Evolutionary conservation across 2,888 invertebrate species (phyloP), one percentile per base, ranked within the genome.

Genomic region (Mactromeris polynyma): DNA sequence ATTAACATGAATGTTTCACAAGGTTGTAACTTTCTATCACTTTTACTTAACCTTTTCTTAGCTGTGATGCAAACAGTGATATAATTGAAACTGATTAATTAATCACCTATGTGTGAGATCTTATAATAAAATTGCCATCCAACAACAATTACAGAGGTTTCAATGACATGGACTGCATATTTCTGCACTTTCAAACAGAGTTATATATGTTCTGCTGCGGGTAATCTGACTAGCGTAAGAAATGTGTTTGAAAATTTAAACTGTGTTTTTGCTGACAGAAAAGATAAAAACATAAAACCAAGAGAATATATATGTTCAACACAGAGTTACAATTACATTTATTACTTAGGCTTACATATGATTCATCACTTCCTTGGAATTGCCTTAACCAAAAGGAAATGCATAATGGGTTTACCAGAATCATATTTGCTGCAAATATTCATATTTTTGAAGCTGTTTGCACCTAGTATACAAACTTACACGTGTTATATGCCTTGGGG

Each of bases 171-270:
- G 58, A 64, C 26, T 64, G 58, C n/a, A 26, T 26, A n/a, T 64
- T 64, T 64, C 58, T 64, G 6, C 58, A 64, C 9, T n/a, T 64
- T 64, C 58, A n/a, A 9, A 64, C 2, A 2, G 11, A 64, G 58
- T 64, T n/a, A 64, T 64, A 4, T 64, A 64, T 64, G 26, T 64
- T 64, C 26, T 64, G 9, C 58, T 26, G 58, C 26, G 9, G 11
- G 58, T 26, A 64, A 64, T 9, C 58, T 11, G 58, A 26, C 58
- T 26, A 4, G 36, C 6, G 36, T 36, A 33, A 73, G 73, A 73
- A 73, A 73, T 73, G 36, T 73, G 73, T 73, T 73, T 73, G 17
- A 33, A 73, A 73, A 73, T 73, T 73, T 33, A 14, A 73, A 73
- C 17, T 73, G 31, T 33, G 26, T 11, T 73, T 73, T 73, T 21